Conservation (phyloP, 2,113 vertebrate genomes). For the Aptenodytes patagonicus region DNA sequence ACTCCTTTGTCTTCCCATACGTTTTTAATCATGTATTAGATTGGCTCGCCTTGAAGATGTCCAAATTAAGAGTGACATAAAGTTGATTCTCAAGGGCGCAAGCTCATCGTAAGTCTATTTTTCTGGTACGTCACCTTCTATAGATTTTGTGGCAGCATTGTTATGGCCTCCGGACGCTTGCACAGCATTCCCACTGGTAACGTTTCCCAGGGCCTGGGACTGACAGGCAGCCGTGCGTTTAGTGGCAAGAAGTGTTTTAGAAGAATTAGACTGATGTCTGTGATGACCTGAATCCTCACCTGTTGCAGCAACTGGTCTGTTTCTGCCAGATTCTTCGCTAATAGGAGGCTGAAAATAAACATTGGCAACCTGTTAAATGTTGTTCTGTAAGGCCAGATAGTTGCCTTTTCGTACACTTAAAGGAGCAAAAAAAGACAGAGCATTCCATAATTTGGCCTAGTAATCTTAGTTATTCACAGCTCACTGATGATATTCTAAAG, state of each 20-base stretch:
- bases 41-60: conserved; percentile 48
- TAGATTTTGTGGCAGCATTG: conserved; percentile 34
- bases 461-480: background rate
- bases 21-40: conserved; percentile 40
- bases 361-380: background rate
- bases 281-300: conserved; percentile 75
- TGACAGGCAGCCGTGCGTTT: conserved; percentile 28
- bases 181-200: conserved; percentile 55
- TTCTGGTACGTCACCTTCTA: conserved; percentile 62
- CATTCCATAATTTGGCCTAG: background rate
- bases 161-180: conserved; percentile 15
- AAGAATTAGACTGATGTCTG: conserved; percentile 71
- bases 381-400: background rate
- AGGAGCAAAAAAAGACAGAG: background rate
- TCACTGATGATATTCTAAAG: background rate
- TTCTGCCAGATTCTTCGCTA: conserved; percentile 83
- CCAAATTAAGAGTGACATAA: background rate
- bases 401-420: background rate
- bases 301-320: conserved; percentile 73
- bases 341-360: conserved; percentile 83
- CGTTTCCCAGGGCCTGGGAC: background rate
- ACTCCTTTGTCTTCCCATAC: conserved; percentile 48
- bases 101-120: conserved; percentile 61
- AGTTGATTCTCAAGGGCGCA: conserved; percentile 23
- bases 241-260: conserved; percentile 59